phyloP scores from a whole-genome alignment of 2,113 vertebrate genomes.

The Sapayoa aenigma region DNA sequence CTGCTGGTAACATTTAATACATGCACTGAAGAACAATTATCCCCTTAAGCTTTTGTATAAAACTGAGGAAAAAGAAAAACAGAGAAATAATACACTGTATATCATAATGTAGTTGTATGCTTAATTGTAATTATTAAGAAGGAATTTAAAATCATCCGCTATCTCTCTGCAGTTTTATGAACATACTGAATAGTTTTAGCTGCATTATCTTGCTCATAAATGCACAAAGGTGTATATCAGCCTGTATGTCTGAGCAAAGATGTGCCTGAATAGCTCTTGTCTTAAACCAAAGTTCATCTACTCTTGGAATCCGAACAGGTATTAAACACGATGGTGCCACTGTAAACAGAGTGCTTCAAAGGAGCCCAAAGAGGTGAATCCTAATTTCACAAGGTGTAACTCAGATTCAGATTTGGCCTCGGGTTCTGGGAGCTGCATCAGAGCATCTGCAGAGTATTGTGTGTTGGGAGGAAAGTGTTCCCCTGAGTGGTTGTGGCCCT shows the following conservation, averaged over 20 bases:
- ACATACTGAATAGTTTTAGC: neutral
- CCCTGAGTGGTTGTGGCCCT: neutral
- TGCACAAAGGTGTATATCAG: neutral
- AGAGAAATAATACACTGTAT: neutral
- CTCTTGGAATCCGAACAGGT: neutral
- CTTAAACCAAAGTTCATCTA: neutral
- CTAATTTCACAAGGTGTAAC: neutral
- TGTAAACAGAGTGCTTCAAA: neutral
- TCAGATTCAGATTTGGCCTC: neutral
- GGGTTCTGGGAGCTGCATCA: neutral
- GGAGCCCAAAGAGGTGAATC: neutral
- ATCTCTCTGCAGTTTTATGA: neutral
- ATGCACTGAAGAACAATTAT: constrained; percentile 24
- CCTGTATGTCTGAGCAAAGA: neutral
- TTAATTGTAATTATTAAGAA: constrained; percentile 44
- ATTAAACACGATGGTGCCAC: neutral
- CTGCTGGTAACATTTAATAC: constrained; percentile 2
- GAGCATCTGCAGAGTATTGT: neutral
- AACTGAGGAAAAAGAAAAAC: neutral
- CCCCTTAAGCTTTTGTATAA: constrained; percentile 20
- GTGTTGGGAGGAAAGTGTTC: neutral
- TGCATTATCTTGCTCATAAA: constrained; percentile 9
- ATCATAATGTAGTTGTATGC: neutral
- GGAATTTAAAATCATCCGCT: neutral
- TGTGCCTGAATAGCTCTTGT: constrained; percentile 24